Base-by-base conservation (phyloP, 2,113 vertebrate genomes). In the Geothlypis trichas region DNA sequence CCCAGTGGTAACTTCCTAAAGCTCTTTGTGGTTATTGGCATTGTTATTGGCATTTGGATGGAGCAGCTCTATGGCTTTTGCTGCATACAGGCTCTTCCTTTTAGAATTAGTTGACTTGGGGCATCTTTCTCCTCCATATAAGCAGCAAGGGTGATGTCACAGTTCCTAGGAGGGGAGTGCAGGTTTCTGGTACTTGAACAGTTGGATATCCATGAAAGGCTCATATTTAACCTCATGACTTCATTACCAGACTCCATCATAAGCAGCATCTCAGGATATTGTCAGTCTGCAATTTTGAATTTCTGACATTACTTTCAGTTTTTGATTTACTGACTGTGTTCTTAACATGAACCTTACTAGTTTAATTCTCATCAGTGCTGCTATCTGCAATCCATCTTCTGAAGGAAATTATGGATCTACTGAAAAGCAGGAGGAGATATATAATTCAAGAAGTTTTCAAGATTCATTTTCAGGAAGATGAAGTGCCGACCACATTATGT, bases 361-460 rank as follows among this genome's bases (percentile, higher is more conserved):
- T 94, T 94, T 96, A 97, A 96, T 96, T 96, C 95, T 96, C 93
- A 96, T 96, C 96, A 94, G 92, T 62, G 57, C 90, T 87, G 79
- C 95, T 90, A 77, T 87, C 92, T 0, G 2, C 88, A 86, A 89
- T 97, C 91, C 49, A 84, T 96, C 96, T 97, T 93, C 76, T 51
- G 92, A 61, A 86, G 92, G 94, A 97, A 95, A 96, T 97, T 94
- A 96, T 87, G 92, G 69, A 93, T 94, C 88, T 71, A 44, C 76
- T 68, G 86, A 95, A 97, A 96, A 94, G 90, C 93, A 75, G 92
- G 86, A 93, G 92, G 96, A 96, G 90, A 96, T 96, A 71, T 51
- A 97, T 96, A 97, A 96, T 97, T 96, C 95, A 97, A 88, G 93
- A 96, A 96, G 96, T 96, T 97, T 96, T 97, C 97, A 96, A 96